Conservation (phyloP, 2,888 invertebrate genomes). For the Taenaris catops region DNA sequence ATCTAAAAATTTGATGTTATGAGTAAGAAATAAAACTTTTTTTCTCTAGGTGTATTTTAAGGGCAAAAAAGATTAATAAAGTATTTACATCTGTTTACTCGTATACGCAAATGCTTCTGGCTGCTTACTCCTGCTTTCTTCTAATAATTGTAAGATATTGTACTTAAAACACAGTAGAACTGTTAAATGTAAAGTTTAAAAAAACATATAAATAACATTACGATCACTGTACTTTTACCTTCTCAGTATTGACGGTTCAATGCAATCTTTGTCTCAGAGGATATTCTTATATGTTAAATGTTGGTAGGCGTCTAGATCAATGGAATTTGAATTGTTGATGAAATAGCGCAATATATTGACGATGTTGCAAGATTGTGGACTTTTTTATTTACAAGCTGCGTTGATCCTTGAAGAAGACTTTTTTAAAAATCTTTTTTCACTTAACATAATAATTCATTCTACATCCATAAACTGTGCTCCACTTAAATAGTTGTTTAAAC, state of each 20-base stretch:
- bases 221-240: constrained; percentile 55
- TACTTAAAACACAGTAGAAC: constrained; percentile 65
- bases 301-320: constrained; percentile 47
- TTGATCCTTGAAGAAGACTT: constrained; percentile 43
- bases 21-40: not conserved
- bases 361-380: constrained; percentile 67
- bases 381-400: constrained; percentile 63
- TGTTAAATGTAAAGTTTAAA: constrained; percentile 56
- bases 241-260: constrained; percentile 71
- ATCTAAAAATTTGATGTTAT: not conserved
- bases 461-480: constrained; percentile 51
- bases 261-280: constrained; percentile 75
- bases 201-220: constrained; percentile 54
- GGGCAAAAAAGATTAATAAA: not conserved
- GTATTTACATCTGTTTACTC: not conserved
- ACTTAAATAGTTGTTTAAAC: constrained; percentile 38
- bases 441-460: constrained; percentile 44
- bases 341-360: constrained; percentile 72
- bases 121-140: constrained; percentile 71
- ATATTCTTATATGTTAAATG: constrained; percentile 44
- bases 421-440: constrained; percentile 37
- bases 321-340: constrained; percentile 54
- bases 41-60: not conserved
- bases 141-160: constrained; percentile 61
- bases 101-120: constrained; percentile 19